Base-by-base conservation (phyloP, 2,888 invertebrate genomes). In the Sminthurides aquaticus region DNA sequence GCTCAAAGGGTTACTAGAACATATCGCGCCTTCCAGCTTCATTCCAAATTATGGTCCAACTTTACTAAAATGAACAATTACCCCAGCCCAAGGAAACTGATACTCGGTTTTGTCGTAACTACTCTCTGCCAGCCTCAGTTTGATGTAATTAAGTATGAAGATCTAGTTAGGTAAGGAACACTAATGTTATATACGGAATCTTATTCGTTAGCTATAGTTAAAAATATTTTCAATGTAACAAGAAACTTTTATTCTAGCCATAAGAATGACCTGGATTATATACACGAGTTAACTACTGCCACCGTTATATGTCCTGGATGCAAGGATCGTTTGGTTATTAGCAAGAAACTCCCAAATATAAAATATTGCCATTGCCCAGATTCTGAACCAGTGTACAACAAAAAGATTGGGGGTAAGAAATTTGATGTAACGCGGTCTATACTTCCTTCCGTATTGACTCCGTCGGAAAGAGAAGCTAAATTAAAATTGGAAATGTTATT, bases 241-340 rank as follows among this genome's bases (percentile, higher is more conserved):
- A n/a, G n/a, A n/a, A n/a, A n/a, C n/a, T n/a, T n/a, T n/a, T n/a
- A n/a, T n/a, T n/a, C n/a, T n/a, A 80, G 80, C 59, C 80, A 84
- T 74, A 76, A 79, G 57, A 77, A 79, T n/a, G 86, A 86, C 75
- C 79, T 87, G 55, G 83, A 85, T 49, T 82, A 81, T 66, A 82
- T 86, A 57, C 77, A 82, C 61, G 78, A 78, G 27, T 75, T 86
- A 20, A 80, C 80, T 57, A 78, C 81, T 2, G 81, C 82, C 20
- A 84, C 86, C 3, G 78, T 85, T 5, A 75, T 79, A 2, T 85
- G 85, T 73, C 69, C 78, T 5, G 75, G 77, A 8, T 85, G 85
- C 76, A 78, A 78, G 57, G 76, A 79, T 64, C 77, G 82, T 67
- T 75, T 80, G 57, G 71, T 80, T 3, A 75, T 82, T 49, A 81